phyloP scores from a whole-genome alignment of 64 coral and sea anemone genomes.

The Acropora tenuis region DNA sequence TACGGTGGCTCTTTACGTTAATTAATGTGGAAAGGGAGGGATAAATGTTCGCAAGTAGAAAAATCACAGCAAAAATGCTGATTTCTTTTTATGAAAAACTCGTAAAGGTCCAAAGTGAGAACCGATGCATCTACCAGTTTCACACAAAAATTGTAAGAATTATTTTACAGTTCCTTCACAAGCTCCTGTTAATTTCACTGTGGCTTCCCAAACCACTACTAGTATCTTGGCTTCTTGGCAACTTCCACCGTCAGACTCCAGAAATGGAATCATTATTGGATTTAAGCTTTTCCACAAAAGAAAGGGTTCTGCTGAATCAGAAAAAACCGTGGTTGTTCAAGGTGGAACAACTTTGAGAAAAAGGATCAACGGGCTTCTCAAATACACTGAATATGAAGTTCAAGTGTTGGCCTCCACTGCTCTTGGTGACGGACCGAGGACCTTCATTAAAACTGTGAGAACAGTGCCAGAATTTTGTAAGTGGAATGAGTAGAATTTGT shows the following conservation, averaged over 20 bases:
- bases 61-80: too few relatives aligned
- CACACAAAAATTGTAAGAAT: too few relatives aligned
- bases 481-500: too few relatives aligned
- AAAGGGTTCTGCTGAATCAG: neutral
- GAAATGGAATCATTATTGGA: neutral
- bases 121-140: too few relatives aligned
- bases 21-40: too few relatives aligned
- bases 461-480: too few relatives aligned
- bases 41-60: too few relatives aligned
- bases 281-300: neutral
- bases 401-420: slow-evolving; percentile 12
- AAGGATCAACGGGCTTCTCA: neutral
- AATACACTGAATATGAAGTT: slow-evolving; percentile 24
- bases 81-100: too few relatives aligned
- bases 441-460: neutral
- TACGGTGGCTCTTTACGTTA: too few relatives aligned
- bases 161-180: too few relatives aligned
- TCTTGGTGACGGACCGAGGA: neutral
- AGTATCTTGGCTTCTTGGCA: too few relatives aligned
- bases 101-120: too few relatives aligned
- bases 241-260: neutral
- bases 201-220: neutral
- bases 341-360: neutral
- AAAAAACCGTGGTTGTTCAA: neutral
- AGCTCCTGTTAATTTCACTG: neutral